Conservation (phyloP, 2,888 invertebrate species). For the Caenorhabditis angaria region DNA sequence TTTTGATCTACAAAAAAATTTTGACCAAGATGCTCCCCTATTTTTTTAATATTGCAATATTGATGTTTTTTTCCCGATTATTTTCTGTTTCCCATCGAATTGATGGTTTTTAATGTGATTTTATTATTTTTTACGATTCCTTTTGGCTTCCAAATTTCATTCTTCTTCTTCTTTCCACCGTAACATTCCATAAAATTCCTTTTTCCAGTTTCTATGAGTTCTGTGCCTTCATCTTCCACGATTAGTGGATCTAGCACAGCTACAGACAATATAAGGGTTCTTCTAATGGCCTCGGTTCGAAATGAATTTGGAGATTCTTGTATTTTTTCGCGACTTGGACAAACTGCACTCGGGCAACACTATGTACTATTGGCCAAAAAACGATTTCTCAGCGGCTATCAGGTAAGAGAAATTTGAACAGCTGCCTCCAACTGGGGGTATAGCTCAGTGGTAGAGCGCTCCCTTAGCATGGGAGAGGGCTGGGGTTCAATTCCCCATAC, state of each 20-base stretch:
- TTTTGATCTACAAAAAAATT: background rate
- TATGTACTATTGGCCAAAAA: slow-evolving; percentile 46
- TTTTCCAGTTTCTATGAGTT: background rate
- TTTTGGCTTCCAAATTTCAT: background rate
- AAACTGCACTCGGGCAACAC: slow-evolving; percentile 48
- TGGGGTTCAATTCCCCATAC: slow-evolving; percentile 60
- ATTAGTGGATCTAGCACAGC: slow-evolving; percentile 22
- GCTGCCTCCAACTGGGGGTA: too few species aligned
- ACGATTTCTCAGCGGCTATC: slow-evolving; percentile 46
- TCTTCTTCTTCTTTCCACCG: background rate
- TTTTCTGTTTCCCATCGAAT: background rate
- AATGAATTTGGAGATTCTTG: slow-evolving; percentile 40
- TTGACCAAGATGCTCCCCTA: background rate
- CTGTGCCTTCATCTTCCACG: slow-evolving; percentile 11
- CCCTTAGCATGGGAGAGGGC: slow-evolving; percentile 63
- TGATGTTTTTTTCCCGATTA: background rate
- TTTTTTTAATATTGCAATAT: background rate
- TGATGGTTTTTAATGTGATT: background rate
- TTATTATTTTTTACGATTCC: slow-evolving; percentile 5
- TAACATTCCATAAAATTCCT: background rate
- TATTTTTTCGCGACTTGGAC: slow-evolving; percentile 37
- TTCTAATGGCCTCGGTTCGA: slow-evolving; percentile 35
- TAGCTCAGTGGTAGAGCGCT: slow-evolving; percentile 65
- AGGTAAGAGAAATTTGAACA: slow-evolving; percentile 18
- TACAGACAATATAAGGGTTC: slow-evolving; percentile 34